Base-by-base conservation (phyloP, 2,113 vertebrate genomes). In the Suricata suricatta region DNA sequence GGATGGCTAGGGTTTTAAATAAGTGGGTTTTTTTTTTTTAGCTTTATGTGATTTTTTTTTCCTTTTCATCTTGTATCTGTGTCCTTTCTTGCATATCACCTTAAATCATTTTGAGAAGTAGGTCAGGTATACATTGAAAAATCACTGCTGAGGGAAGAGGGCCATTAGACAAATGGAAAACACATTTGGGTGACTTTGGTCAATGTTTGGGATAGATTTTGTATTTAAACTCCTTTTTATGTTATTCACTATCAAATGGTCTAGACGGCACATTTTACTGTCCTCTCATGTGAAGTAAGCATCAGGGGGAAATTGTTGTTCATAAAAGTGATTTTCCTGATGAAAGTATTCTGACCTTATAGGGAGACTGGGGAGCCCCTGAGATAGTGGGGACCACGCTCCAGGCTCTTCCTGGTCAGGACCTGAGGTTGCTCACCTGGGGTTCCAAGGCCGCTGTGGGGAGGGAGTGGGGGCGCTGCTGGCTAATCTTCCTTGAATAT, bases 41-140 rank as follows among this genome's bases (percentile, higher is more conserved):
- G 74, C 3, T 95, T 90, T 29, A 77, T 47, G 8, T 88, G 57
- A 94, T 54, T 57, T 29, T 29, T 29, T 83, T 97, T 96, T 90
- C 68, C 80, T 81, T 88, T 96, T 86, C 54, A 63, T 89, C 84
- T 96, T 88, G 47, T 93, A 85, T 96, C 41, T 89, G 41, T 94
- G 88, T 93, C 44, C 91, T 95, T 97, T 79, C 69, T 57, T 77
- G 21, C 38, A 33, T 89, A 66, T 74, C 79, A 77, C 57, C n/a
- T 93, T 64, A 90, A 93, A 33, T 90, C 52, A 91, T 86, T 92
- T 88, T 81, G 69, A 90, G 66, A 96, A 83, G 63, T 93, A 95
- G 95, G 69, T 89, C 57, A 80, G 60, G 38, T 66, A 35, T 77
- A 79, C 52, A 27, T 95, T 82, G 94, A 72, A 77, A 94, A 95